Conservation (phyloP, 2,113 vertebrate species). For the Oxyruncus cristatus region DNA sequence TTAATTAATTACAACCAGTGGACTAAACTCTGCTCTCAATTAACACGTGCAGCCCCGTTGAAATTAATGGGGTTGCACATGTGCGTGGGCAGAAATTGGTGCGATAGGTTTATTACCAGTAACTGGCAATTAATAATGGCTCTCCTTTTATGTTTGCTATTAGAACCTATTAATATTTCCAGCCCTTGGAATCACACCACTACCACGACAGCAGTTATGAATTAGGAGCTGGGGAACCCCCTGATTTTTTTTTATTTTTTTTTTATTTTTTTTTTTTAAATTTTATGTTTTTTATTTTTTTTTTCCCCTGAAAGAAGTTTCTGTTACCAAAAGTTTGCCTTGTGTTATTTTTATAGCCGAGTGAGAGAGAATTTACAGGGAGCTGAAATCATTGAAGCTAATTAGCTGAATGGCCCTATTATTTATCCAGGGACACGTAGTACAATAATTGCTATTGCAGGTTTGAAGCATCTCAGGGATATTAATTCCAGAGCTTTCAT, state of each 20-base stretch:
- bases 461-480: conserved; percentile 86
- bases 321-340: conserved; percentile 77
- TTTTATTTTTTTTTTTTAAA: conserved; percentile 3
- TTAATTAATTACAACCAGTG: neutral
- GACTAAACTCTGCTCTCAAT: conserved; percentile 41
- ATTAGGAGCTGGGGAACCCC: conserved; percentile 67
- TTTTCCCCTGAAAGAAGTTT: conserved; percentile 75
- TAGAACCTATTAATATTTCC: conserved; percentile 11
- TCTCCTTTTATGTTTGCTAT: conserved; percentile 21
- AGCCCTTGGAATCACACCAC: neutral
- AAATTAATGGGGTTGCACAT: conserved; percentile 53
- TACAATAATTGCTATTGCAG: conserved; percentile 89
- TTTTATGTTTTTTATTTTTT: neutral
- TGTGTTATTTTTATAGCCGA: conserved; percentile 77
- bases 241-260: neutral
- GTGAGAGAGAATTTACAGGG: conserved; percentile 81
- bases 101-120: conserved; percentile 40
- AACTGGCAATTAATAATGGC: conserved; percentile 43
- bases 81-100: conserved; percentile 30
- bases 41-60: conserved; percentile 45
- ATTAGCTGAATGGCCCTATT: conserved; percentile 87
- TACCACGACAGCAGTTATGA: conserved; percentile 42
- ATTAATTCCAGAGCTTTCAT: conserved; percentile 87
- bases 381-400: conserved; percentile 84
- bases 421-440: conserved; percentile 87